Base-by-base conservation (phyloP, 2,888 invertebrate genomes). In the Petrolisthes manimaculis region DNA sequence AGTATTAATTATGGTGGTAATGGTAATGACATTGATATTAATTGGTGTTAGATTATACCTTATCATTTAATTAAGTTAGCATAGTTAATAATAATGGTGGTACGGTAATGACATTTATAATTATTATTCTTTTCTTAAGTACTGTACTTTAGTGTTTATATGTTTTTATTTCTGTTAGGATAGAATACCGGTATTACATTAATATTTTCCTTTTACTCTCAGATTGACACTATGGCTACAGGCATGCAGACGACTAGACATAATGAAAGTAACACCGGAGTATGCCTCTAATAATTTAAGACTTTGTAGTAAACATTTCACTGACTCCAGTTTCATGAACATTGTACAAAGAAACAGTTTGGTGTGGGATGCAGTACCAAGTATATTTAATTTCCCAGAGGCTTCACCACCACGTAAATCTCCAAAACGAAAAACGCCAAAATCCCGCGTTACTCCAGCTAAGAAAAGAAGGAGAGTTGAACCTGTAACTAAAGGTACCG, bases 291-390 rank as follows among this genome's bases (percentile, higher is more conserved):
- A 78, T 6, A 78, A 78, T 51, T 53, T 78, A 18, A 9, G 18
- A 37, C 78, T 78, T 6, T 78, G 78, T 3, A 53, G 51, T 78
- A 53, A 12, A 37, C 78, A 78, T 51, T 78, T 78, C 37, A 37
- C 78, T 51, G 51, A 78, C 37, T 78, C 78, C 37, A 37, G 78
- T 5, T 78, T 78, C 78, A 78, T 24, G 78, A 78, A 78, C 78
- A 78, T 6, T 9, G 5, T 51, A 51, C 78, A 78, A 53, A 78
- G 51, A 51, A 78, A 78, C 18, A 78, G 78, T 9, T 78, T 78
- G 53, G 78, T 78, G 24, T 78, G 78, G 37, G 78, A 78, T 78
- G 78, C 78, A 51, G 78, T 78, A 37, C 78, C 78, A 78, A 6
- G 51, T 53, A 21, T 8, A 8, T 75, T 75, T 75, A 24, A 75